Evolutionary conservation across 2,797 vertebrate species (phyloP), one percentile per base, ranked within the genome.

Genomic region (Peromyscus attwateri): DNA sequence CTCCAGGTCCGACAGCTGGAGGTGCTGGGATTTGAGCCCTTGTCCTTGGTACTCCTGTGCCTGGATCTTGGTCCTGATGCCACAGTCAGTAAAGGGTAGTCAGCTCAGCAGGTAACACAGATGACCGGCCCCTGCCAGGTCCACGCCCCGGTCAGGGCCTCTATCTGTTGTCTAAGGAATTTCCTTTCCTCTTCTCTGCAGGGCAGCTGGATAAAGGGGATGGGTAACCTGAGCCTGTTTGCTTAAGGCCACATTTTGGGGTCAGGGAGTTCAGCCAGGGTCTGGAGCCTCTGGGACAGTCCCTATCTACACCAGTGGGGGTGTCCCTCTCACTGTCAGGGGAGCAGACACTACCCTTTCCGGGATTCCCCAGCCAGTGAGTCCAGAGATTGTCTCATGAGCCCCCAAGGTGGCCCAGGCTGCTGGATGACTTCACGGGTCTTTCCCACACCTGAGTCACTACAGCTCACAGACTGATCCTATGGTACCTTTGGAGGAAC

Each of bases 391-490:
- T 64, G 76, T 16, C 89, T 89, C 84, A 52, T 9, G 52, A 66
- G 73, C 92, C 75, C 62, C 73, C 0, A 2, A 49, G 94, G 71
- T 90, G 83, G 81, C 94, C 79, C 4, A 10, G 84, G 73, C 57
- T 19, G 2, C 46, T 9, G 40, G 79, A 88, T 97, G 97, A 97
- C 82, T 43, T 97, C 97, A 97, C 10, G 91, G 97, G 97, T 66
- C 94, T 98, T 98, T 97, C 97, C 97, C 96, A 46, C 6, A 29
- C 91, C 70, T 97, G 97, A 98, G 82, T 98, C 97, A 98, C 82
- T 3, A 11, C 0, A 21, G 64, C 76, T 97, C 60, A 68, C 91
- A 73, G 68, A 16, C 71, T 96, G 94, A 87, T 95, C 96, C 93
- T 12, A 21, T 2, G 73, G 90, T 66, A 85, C 94, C 95, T 79